These are phyloP conservation scores for Microtus richardsoni DNA, from an alignment of 2,113 vertebrate genomes.

Conservation along the genomic window DNA sequence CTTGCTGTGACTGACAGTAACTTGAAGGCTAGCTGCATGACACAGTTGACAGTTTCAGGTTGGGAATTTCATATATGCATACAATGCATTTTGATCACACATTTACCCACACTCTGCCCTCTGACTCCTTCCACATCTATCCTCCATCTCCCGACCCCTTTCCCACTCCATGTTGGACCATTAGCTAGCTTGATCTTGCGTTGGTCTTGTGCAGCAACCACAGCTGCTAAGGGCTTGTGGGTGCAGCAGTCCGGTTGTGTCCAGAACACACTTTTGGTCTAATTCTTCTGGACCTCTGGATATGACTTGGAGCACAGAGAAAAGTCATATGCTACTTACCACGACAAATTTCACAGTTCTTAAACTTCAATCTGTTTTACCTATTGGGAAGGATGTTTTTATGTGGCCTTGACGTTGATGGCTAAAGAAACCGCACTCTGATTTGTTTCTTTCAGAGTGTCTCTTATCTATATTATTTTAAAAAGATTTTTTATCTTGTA, in stretches of 20 bases:
- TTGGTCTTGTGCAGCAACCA: not conserved
- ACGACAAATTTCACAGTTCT: not conserved
- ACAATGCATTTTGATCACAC: not conserved
- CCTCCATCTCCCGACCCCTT: not conserved
- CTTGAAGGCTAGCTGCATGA: not conserved
- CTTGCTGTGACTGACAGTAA: not conserved
- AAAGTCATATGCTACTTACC: not conserved
- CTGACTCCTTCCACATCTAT: not conserved
- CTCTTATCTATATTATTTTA: not conserved
- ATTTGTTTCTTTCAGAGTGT: not conserved
- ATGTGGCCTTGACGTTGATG: not conserved
- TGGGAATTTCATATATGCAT: not conserved
- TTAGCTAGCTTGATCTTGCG: not conserved
- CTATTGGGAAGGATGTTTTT: not conserved
- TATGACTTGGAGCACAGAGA: not conserved
- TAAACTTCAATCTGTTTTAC: not conserved
- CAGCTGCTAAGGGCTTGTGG: not conserved
- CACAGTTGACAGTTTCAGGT: not conserved
- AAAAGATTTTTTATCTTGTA: not conserved
- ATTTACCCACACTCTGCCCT: not conserved
- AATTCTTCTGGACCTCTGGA: not conserved
- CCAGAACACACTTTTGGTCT: not conserved
- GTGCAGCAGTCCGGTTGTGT: not conserved
- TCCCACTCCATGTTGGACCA: not conserved
- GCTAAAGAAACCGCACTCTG: not conserved